These are phyloP conservation scores for Watsonalla cultraria DNA, from an alignment of 2,888 invertebrate genomes.

Conservation along the genomic window DNA sequence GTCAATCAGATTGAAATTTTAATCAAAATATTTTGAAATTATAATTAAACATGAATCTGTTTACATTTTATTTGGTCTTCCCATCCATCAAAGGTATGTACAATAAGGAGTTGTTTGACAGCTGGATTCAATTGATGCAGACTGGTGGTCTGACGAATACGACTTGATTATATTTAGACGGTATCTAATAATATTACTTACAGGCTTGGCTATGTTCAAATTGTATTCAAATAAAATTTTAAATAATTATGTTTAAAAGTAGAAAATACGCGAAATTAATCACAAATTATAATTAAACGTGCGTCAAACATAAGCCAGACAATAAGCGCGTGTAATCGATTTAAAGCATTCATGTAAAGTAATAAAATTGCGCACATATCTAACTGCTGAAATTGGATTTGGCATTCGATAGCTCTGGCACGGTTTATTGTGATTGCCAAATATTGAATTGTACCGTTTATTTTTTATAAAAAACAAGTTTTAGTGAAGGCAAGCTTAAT, in stretches of 20 bases:
- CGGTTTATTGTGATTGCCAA: constrained; percentile 10
- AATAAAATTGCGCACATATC: constrained; percentile 27
- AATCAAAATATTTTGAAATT: not conserved
- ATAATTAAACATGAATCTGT: not conserved
- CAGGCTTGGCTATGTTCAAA: no score
- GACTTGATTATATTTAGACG: no score
- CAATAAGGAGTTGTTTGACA: no score
- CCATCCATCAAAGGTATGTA: no score
- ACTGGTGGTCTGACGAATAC: no score
- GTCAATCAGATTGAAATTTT: not conserved
- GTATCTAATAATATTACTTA: no score
- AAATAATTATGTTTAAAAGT: no score
- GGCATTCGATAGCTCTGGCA: constrained; percentile 19
- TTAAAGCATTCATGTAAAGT: constrained; percentile 27
- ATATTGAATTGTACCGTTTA: not conserved
- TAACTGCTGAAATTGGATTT: constrained; percentile 21
- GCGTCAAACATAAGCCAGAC: constrained; percentile 18
- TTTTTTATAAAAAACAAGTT: not conserved
- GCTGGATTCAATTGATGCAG: no score
- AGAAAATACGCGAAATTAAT: no score
- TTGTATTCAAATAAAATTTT: no score
- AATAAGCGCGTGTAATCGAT: constrained; percentile 22
- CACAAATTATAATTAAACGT: not conserved
- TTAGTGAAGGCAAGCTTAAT: no score
- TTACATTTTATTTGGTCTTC: not conserved